phyloP scores from a whole-genome alignment of 2,888 invertebrate species.

The Cantharis rustica region DNA sequence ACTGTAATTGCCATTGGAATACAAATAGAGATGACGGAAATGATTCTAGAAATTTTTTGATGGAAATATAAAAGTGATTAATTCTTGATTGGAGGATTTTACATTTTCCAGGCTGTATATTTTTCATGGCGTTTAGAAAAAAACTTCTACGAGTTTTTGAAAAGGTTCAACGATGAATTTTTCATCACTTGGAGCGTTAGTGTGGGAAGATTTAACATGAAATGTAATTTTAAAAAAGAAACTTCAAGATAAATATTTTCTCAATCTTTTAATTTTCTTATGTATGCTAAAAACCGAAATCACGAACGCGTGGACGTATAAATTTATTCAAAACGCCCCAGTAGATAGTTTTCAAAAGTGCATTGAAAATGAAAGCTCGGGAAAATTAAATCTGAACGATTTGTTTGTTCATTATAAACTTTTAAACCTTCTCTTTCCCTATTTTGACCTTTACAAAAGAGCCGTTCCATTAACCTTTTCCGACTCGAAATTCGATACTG shows the following conservation, averaged over 20 bases:
- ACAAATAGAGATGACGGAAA: neutral
- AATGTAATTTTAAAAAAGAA: neutral
- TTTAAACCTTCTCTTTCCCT: neutral
- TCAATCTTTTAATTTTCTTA: neutral
- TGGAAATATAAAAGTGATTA: neutral
- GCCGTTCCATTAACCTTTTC: neutral
- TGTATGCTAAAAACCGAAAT: neutral
- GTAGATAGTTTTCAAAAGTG: neutral
- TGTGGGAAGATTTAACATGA: neutral
- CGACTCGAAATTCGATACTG: neutral
- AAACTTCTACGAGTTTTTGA: neutral
- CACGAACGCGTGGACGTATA: neutral
- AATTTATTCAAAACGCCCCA: neutral
- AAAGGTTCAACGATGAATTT: neutral
- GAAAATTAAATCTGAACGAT: neutral
- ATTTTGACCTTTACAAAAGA: neutral
- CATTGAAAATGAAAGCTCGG: neutral
- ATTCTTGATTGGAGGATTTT: neutral
- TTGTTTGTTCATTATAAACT: neutral
- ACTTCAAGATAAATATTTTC: neutral
- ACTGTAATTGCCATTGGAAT: neutral
- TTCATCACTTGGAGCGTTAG: neutral
- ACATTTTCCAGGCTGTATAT: neutral
- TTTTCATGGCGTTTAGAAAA: neutral
- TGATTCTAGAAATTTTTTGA: neutral